Percentiles rank a stretch among this genome's conserved stretches.
Conservation (phyloP, 2,113 vertebrate species). For the Trinectes maculatus region DNA sequence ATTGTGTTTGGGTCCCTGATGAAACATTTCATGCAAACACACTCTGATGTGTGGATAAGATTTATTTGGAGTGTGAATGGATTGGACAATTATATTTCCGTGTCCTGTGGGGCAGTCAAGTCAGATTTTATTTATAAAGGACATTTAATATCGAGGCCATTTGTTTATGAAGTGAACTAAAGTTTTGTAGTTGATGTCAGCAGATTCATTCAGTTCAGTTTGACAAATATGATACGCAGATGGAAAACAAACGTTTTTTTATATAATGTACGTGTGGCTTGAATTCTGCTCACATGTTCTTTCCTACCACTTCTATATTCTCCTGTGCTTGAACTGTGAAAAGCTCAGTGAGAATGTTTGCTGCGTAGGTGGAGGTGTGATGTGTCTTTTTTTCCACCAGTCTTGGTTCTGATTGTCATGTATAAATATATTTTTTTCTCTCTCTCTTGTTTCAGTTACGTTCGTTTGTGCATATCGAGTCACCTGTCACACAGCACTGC, state of each 20-base stretch:
- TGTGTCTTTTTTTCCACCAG: constrained; percentile 43
- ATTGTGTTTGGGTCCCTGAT: constrained; percentile 58
- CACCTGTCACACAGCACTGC: background rate
- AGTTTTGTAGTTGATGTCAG: too few species aligned
- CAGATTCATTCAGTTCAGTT: background rate
- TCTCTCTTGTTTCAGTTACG: background rate
- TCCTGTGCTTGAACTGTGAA: constrained; percentile 11
- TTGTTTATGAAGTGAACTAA: background rate
- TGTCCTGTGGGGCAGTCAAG: constrained; percentile 36
- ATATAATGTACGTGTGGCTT: background rate
- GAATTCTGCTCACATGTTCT: background rate
- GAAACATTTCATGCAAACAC: constrained; percentile 55
- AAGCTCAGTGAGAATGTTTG: constrained; percentile 49
- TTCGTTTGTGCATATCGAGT: background rate
- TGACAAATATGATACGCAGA: background rate
- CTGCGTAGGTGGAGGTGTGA: constrained; percentile 56
- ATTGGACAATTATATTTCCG: constrained; percentile 20
- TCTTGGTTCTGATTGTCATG: constrained; percentile 49
- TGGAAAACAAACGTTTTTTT: constrained; percentile 1
- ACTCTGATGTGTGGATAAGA: constrained; percentile 55
- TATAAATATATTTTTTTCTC: constrained; percentile 10
- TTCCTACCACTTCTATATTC: constrained; percentile 7
- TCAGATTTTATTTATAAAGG: constrained; percentile 17
- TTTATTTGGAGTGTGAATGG: constrained; percentile 54
- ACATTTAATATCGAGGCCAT: constrained; percentile 1